Percentiles rank a stretch among this genome's conserved stretches.
Evolutionary conservation across 2,797 vertebrate species (phyloP).

Genomic region (Mionectes olivaceus): DNA sequence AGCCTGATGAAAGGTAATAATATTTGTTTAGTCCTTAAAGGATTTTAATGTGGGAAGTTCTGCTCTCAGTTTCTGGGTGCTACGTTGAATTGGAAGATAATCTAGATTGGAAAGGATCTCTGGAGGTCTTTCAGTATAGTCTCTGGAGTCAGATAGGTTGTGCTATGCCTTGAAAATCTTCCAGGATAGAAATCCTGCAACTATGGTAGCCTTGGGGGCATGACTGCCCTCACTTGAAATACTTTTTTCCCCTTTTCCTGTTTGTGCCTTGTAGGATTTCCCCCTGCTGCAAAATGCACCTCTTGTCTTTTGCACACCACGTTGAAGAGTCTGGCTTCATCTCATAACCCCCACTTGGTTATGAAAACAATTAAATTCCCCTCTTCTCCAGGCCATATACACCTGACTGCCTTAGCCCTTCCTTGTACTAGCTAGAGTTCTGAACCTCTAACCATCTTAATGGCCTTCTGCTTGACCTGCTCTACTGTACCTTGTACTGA

Average conservation of each 20-base stretch:
- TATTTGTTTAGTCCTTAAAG: background rate
- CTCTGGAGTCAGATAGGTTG: background rate
- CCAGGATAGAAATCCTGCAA: background rate
- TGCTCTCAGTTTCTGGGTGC: background rate
- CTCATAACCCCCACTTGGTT: background rate
- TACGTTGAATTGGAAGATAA: background rate
- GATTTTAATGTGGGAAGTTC: background rate
- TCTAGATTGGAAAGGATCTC: background rate
- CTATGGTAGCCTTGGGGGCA: background rate
- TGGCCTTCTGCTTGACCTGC: background rate
- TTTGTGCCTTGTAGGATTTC: background rate
- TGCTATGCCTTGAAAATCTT: background rate
- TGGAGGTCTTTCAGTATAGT: background rate
- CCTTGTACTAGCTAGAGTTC: background rate
- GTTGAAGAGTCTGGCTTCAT: background rate
- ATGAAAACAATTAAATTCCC: background rate
- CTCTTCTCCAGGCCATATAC: background rate
- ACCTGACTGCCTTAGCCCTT: background rate
- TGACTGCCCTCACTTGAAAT: background rate
- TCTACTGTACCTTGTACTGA: background rate
- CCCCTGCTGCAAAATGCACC: background rate
- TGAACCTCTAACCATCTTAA: background rate
- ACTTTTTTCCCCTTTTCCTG: background rate
- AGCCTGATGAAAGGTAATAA: background rate
- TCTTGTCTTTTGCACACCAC: background rate